Percentiles rank a stretch among this genome's conserved stretches.
Evolutionary conservation across 2,113 vertebrate species (phyloP).

Genomic region (Eublepharis macularius): DNA sequence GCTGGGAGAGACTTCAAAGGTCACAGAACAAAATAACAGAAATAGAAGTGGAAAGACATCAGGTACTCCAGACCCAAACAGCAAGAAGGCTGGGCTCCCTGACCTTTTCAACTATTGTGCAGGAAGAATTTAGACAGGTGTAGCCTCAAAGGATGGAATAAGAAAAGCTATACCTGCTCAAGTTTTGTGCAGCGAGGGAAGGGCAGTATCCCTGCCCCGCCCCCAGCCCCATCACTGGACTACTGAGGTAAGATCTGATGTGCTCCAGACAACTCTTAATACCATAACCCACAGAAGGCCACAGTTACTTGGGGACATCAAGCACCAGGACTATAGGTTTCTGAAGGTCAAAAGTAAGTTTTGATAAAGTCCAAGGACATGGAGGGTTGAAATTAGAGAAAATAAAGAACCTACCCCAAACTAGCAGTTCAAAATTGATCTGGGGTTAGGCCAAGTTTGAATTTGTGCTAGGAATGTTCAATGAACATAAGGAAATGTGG

Average conservation of each 20-base stretch:
- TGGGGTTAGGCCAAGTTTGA: too few species aligned
- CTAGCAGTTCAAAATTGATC: background rate
- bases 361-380: background rate
- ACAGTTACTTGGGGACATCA: background rate
- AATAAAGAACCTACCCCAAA: background rate
- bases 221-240: background rate
- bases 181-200: background rate
- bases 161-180: background rate
- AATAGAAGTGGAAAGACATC: background rate
- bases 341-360: background rate
- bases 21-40: background rate
- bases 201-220: background rate
- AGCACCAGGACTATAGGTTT: background rate
- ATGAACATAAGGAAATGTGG: background rate
- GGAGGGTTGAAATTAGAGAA: background rate
- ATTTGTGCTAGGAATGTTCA: background rate
- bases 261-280: background rate
- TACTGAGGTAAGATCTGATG: background rate
- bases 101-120: background rate
- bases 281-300: background rate
- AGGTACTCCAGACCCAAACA: background rate
- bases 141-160: background rate
- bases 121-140: too few species aligned
- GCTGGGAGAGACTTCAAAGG: background rate
- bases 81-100: background rate